Percentiles rank a stretch among this genome's conserved stretches.
Evolutionary conservation across 2,888 invertebrate genomes (phyloP).

Genomic region (Nemotelus nigrinus): DNA sequence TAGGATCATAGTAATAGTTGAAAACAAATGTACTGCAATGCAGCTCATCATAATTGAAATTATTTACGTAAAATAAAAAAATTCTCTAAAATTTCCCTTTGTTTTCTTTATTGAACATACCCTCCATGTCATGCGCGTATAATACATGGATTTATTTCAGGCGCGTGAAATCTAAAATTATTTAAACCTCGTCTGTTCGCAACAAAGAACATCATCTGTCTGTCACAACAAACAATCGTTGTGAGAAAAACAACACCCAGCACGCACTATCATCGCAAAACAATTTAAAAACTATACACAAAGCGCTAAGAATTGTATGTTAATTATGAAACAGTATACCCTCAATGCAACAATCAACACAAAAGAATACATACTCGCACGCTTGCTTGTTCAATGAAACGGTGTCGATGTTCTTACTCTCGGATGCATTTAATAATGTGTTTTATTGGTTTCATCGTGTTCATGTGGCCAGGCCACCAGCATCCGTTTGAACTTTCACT

Average conservation of each 20-base stretch:
- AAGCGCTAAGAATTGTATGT: slow-evolving; percentile 3
- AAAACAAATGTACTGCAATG: too few species aligned
- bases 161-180: slow-evolving; percentile 16
- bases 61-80: too few species aligned
- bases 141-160: too few species aligned
- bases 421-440: slow-evolving; percentile 11
- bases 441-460: slow-evolving; percentile 1
- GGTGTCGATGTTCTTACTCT: slow-evolving; percentile 27
- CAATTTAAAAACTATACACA: neutral
- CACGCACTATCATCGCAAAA: neutral
- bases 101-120: neutral
- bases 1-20: too few species aligned
- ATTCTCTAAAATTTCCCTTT: neutral
- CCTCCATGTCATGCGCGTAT: neutral
- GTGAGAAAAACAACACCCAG: neutral
- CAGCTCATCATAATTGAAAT: too few species aligned
- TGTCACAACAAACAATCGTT: neutral
- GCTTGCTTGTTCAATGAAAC: neutral
- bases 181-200: slow-evolving; percentile 1
- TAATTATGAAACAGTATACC: neutral
- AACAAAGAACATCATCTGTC: slow-evolving; percentile 7
- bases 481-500: slow-evolving; percentile 43
- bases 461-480: neutral
- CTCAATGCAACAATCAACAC: neutral
- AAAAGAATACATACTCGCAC: slow-evolving; percentile 1